Conservation (phyloP, 2,797 vertebrate species). For the Anabas testudineus region DNA sequence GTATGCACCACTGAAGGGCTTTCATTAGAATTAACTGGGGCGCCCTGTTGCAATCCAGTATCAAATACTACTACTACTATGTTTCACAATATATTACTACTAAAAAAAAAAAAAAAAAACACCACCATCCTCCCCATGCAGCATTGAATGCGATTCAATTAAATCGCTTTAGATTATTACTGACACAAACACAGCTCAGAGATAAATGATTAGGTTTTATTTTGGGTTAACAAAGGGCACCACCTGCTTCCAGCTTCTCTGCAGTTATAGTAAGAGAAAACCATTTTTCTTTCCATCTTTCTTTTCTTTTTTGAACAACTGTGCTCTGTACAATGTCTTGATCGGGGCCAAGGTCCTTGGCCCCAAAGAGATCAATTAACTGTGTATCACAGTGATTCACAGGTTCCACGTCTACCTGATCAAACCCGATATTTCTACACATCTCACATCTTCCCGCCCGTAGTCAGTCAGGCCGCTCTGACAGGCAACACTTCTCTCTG, state of each 20-base stretch:
- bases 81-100: background rate
- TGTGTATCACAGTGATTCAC: conserved; percentile 69
- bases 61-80: background rate
- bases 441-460: conserved; percentile 42
- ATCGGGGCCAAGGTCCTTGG: conserved; percentile 51
- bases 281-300: too few species aligned
- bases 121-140: background rate
- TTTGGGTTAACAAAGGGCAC: conserved; percentile 26
- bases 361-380: conserved; percentile 82
- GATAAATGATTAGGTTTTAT: conserved; percentile 21
- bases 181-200: conserved; percentile 29
- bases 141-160: conserved; percentile 13
- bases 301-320: conserved; percentile 13
- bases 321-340: conserved; percentile 28
- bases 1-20: too few species aligned
- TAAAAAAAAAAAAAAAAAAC: background rate
- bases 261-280: conserved; percentile 10
- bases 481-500: conserved; percentile 78
- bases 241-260: conserved; percentile 31
- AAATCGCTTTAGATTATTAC: conserved; percentile 28
- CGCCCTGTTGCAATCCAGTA: too few species aligned
- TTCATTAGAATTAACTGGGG: too few species aligned
- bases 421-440: conserved; percentile 38
- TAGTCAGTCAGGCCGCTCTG: conserved; percentile 57
- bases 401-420: conserved; percentile 60